These are phyloP conservation scores for Macaca mulatta DNA, from an alignment of 2,113 vertebrate species.

Conservation along the genomic window DNA sequence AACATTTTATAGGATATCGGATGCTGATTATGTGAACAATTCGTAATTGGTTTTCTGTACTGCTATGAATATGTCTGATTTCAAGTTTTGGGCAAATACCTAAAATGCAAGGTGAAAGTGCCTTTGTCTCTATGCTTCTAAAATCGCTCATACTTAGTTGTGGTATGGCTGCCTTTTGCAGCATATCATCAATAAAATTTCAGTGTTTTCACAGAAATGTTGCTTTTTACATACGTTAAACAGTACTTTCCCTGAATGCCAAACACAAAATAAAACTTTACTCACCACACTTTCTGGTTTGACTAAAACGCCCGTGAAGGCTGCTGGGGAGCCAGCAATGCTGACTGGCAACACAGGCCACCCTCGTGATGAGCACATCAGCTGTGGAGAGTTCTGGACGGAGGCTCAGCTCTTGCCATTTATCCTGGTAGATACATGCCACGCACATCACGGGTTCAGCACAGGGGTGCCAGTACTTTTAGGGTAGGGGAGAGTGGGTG, in stretches of 20 bases:
- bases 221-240: not conserved
- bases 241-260: not conserved
- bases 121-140: not conserved
- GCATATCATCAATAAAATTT: slow-evolving; percentile 41
- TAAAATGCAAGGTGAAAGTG: not conserved
- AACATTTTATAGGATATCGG: not conserved
- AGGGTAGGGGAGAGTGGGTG: accelerated
- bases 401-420: accelerated
- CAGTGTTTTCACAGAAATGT: slow-evolving; percentile 11
- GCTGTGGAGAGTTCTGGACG: not conserved
- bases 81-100: not conserved
- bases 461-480: not conserved
- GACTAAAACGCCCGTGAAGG: not conserved
- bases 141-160: not conserved
- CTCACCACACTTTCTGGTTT: not conserved
- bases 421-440: not conserved
- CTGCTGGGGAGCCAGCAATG: not conserved
- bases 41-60: not conserved
- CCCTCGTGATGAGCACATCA: not conserved
- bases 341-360: no score
- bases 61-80: not conserved
- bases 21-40: not conserved
- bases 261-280: not conserved
- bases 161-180: not conserved
- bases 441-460: accelerated